Evolutionary conservation across 2,888 invertebrate genomes (phyloP).

Genomic region (Julus scandinavius): DNA sequence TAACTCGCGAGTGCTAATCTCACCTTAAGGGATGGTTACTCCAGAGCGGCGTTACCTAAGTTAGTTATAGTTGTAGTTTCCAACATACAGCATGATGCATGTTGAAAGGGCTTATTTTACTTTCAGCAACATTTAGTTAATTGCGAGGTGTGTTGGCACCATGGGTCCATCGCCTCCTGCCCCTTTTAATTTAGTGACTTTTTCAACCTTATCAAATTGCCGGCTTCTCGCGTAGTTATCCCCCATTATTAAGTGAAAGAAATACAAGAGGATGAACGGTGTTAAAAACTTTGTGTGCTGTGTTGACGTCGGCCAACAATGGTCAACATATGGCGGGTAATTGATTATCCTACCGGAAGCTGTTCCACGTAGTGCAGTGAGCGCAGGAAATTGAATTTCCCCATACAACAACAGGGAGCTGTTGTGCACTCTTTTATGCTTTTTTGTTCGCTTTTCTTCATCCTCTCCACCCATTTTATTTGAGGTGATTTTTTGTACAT

Average conservation of each 20-base stretch:
- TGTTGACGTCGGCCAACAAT: slow-evolving; percentile 47
- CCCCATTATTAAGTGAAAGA: slow-evolving; percentile 25
- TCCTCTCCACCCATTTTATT: slow-evolving; percentile 39
- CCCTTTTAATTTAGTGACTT: neutral
- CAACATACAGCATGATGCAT: too few species aligned
- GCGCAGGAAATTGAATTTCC: slow-evolving; percentile 45
- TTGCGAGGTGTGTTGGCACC: neutral
- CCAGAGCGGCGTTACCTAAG: too few species aligned
- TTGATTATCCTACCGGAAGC: slow-evolving; percentile 48
- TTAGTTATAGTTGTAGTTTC: too few species aligned
- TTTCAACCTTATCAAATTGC: slow-evolving; percentile 8
- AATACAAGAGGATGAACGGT: slow-evolving; percentile 39
- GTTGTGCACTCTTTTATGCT: slow-evolving; percentile 10
- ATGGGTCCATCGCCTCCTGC: neutral
- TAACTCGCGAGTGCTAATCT: too few species aligned
- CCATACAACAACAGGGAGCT: neutral
- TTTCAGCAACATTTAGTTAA: slow-evolving; percentile 23
- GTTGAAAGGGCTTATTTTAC: neutral
- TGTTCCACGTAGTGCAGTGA: slow-evolving; percentile 15
- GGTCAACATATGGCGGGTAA: slow-evolving; percentile 50
- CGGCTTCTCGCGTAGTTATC: neutral
- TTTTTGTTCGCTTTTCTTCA: slow-evolving; percentile 15
- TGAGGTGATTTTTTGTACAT: neutral
- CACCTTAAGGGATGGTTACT: too few species aligned
- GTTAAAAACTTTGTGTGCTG: neutral